Percentiles rank a stretch among this genome's conserved stretches.
Conservation (phyloP, 2,113 vertebrate genomes). For the Ceyx margarethae region DNA sequence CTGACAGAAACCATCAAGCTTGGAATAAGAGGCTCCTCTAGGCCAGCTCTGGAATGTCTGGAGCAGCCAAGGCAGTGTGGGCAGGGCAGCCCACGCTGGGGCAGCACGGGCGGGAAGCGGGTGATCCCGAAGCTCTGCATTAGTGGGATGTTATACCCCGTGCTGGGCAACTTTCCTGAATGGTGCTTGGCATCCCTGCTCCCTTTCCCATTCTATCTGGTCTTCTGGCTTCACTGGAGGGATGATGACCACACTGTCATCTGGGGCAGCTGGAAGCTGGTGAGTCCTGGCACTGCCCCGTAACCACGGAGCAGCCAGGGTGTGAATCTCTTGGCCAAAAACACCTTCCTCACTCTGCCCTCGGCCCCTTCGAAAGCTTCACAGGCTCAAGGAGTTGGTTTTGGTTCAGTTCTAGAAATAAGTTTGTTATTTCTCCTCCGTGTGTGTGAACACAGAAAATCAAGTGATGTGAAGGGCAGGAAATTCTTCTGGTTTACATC, state of each 20-base stretch:
- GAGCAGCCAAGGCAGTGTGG: not conserved
- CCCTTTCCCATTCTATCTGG: not conserved
- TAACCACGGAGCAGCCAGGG: not conserved
- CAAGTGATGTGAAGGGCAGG: not conserved
- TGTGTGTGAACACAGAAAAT: not conserved
- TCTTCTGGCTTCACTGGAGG: not conserved
- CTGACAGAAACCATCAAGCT: not conserved
- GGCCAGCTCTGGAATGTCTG: not conserved
- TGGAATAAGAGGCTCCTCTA: not conserved
- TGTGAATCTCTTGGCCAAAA: not conserved
- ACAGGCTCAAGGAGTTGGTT: not conserved
- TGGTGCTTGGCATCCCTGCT: not conserved
- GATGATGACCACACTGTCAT: not conserved
- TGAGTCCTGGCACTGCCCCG: rapidly evolving
- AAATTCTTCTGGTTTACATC: constrained; percentile 41
- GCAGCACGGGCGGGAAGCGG: rapidly evolving
- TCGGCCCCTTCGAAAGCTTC: not conserved
- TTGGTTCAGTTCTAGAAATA: not conserved
- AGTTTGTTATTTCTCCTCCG: not conserved
- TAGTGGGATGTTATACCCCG: rapidly evolving
- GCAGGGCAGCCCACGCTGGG: rapidly evolving
- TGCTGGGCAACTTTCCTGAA: not conserved
- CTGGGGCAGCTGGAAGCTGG: not conserved
- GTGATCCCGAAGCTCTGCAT: rapidly evolving
- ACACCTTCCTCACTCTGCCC: not conserved